Evolutionary conservation across 2,888 invertebrate species (phyloP), one percentile per base, ranked within the genome.

Genomic region (Sphaerophoria taeniata): DNA sequence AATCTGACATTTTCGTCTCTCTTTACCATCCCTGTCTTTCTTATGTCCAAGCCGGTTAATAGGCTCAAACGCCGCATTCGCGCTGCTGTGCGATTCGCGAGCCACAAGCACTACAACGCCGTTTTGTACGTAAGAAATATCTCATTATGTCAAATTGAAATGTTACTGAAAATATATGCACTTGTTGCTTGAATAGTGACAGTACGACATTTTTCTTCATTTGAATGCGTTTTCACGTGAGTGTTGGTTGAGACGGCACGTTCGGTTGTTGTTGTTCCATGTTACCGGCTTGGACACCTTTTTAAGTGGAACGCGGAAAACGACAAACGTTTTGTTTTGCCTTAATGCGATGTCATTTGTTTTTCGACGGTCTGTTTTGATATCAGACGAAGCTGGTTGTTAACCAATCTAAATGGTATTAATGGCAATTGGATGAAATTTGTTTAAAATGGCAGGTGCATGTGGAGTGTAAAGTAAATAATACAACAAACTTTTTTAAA

Each of bases 91-190:
- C 58, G 77, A 73, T 70, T 65, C 53, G 60, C 55, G 49, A 47
- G 24, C 14, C 34, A 36, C 33, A 69, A 51, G 36, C 74, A 79
- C 79, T 80, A 76, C 72, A 78, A 75, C 81, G 85, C 82, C 81
- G 81, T 86, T 86, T 86, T 86, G 83, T 81, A 75, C 71, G 73
- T 77, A 9, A 9, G 47, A 53, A 76, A 89, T 90, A 89, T 89
- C 91, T 91, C 90, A 91, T 91, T 91, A 91, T 91, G 90, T 90
- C 91, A 91, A 90, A 91, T 91, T 91, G 90, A 91, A 90, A 91
- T 91, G 91, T 91, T 90, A 90, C 88, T 71, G 89, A 87, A 87
- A 89, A 89, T 88, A 88, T 89, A 89, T 89, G 88, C 87, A 87
- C 77, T 86, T 61, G 76, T 55, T 58, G 69, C 51, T 53, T 16